Percentiles rank a stretch among this genome's conserved stretches.
These are phyloP conservation scores for Stictocephala bisonia DNA, from an alignment of 2,888 invertebrate genomes.

Conservation along the genomic window DNA sequence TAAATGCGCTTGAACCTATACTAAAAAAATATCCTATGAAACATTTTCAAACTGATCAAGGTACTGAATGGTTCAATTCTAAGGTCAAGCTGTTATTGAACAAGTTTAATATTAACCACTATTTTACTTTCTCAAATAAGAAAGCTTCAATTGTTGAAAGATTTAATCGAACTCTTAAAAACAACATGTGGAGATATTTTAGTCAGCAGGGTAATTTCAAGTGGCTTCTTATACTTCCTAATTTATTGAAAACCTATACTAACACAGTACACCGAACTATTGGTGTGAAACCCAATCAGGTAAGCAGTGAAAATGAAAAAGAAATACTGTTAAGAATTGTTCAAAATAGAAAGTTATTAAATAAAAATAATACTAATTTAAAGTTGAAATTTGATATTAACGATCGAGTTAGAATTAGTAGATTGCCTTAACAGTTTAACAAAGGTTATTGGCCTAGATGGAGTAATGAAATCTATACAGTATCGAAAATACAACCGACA, in stretches of 20 bases:
- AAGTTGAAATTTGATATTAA: slow-evolving; percentile 17
- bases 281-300: slow-evolving; percentile 34
- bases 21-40: slow-evolving; percentile 18
- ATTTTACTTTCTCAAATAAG: slow-evolving; percentile 6
- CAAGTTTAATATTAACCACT: slow-evolving; percentile 31
- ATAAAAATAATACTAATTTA: background rate
- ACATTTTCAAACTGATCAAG: slow-evolving; percentile 41
- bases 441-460: slow-evolving; percentile 30
- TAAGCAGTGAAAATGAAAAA: background rate
- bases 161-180: slow-evolving; percentile 34
- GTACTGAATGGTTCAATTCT: slow-evolving; percentile 26
- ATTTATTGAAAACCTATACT: slow-evolving; percentile 5
- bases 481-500: slow-evolving; percentile 3
- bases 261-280: slow-evolving; percentile 34
- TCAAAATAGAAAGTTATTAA: background rate
- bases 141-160: slow-evolving; percentile 26
- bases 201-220: background rate
- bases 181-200: slow-evolving; percentile 9
- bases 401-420: slow-evolving; percentile 34
- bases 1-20: background rate
- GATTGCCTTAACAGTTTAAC: background rate
- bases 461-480: slow-evolving; percentile 21
- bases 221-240: slow-evolving; percentile 12
- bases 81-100: background rate
- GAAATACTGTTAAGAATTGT: background rate